A percentile compares a stretch with the other conserved stretches of the same genome.
These are phyloP conservation scores for Pectinophora gossypiella DNA, from an alignment of 1,140 invertebrate genomes.

Conservation along the genomic window DNA sequence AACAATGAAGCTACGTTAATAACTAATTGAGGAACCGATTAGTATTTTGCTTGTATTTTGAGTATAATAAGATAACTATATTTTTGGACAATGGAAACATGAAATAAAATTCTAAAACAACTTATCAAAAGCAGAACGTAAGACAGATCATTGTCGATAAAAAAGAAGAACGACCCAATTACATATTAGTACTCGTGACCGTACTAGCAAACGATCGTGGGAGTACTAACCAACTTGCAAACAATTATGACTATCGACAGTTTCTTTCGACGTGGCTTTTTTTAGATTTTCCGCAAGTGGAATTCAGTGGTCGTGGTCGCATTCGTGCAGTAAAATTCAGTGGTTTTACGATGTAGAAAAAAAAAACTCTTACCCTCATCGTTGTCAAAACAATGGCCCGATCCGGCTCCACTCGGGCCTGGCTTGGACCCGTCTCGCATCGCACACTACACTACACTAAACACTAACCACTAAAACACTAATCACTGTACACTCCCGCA, in stretches of 20 bases:
- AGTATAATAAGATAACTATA: too few relatives aligned
- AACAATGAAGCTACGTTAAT: too few relatives aligned
- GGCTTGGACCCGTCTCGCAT: conserved; percentile 61
- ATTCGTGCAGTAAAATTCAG: background rate
- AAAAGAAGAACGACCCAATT: too few relatives aligned
- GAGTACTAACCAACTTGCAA: background rate
- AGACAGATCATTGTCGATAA: too few relatives aligned
- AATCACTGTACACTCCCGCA: conserved; percentile 6
- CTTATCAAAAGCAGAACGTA: too few relatives aligned
- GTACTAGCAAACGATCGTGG: too few relatives aligned
- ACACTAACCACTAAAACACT: conserved; percentile 19
- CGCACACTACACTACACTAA: conserved; percentile 20
- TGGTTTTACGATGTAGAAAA: background rate
- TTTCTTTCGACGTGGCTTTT: background rate
- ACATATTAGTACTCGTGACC: too few relatives aligned
- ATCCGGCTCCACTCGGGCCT: conserved; percentile 50
- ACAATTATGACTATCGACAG: background rate
- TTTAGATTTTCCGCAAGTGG: background rate
- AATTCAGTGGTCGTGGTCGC: background rate
- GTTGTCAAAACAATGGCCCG: conserved; percentile 38
- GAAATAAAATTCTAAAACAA: too few relatives aligned
- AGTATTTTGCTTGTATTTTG: too few relatives aligned
- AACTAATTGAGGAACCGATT: too few relatives aligned
- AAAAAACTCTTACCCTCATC: conserved; percentile 32
- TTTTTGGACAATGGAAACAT: too few relatives aligned